Base-by-base conservation (phyloP, 2,888 invertebrate genomes). In the Dinocampus coccinellae region DNA sequence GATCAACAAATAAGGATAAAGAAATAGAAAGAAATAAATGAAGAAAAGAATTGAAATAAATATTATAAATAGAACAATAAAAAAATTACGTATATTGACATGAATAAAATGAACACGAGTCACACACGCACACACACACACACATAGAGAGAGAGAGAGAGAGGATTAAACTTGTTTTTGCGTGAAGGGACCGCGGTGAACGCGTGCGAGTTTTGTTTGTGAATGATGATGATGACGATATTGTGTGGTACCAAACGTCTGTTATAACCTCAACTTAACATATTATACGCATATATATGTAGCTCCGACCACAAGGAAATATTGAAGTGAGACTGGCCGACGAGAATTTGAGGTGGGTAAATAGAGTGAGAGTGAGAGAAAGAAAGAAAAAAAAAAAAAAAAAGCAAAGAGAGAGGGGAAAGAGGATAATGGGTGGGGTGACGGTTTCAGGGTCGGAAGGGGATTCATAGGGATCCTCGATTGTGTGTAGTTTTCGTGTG, bases 191-290 rank as follows among this genome's bases (percentile, higher is more conserved):
- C 47, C n/a, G n/a, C n/a, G n/a, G n/a, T n/a, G n/a, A n/a, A 16
- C 73, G 70, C 77, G 73, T 47, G 65, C 75, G 60, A 65, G 73
- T 22, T 42, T 73, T 70, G 63, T 42, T 73, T 70, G 63, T 65
- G 73, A 77, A 77, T 77, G 76, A 76, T 73, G 76, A 76, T 75
- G 77, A 76, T 72, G 77, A 68, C 61, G 73, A 62, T 60, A 52
- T 70, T n/a, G n/a, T n/a, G n/a, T n/a, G n/a, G n/a, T n/a, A n/a
- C n/a, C n/a, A n/a, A 33, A 62, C 20, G 61, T 58, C 58, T 69
- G 68, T 69, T 47, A 16, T 47, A 47, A 47, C 47, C 47, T 47
- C 47, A 47, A 47, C n/a, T n/a, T 13, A 39, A 39, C 39, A n/a
- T 39, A 39, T n/a, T n/a, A n/a, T n/a, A n/a, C n/a, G n/a, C n/a